A percentile compares a stretch with the other conserved stretches of the same genome.
Conservation (phyloP, 2,888 invertebrate genomes). For the Drosophila macrospina region DNA sequence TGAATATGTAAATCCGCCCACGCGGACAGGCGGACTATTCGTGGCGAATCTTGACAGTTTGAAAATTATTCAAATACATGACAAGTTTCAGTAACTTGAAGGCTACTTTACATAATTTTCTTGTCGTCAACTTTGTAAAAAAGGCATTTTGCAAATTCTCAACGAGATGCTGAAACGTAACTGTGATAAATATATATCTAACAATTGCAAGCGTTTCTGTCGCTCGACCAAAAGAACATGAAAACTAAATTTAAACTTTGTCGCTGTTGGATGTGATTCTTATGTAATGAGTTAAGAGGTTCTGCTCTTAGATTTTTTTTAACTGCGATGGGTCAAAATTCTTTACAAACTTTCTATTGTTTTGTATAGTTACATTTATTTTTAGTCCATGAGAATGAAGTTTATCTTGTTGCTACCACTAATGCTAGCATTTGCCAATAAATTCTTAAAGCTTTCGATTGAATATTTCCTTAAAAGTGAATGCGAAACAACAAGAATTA, state of each 20-base stretch:
- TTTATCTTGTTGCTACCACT: neutral
- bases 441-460: constrained; percentile 4
- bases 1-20: constrained; percentile 39
- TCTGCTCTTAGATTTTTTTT: neutral
- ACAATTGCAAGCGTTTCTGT: constrained; percentile 12
- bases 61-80: constrained; percentile 67
- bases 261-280: neutral
- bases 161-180: constrained; percentile 8
- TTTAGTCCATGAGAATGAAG: neutral
- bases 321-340: constrained; percentile 13
- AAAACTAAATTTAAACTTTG: constrained; percentile 43
- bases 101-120: constrained; percentile 69
- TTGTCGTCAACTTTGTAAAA: constrained; percentile 51
- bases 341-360: constrained; percentile 16
- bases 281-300: constrained; percentile 2
- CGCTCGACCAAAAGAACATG: constrained; percentile 17
- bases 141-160: constrained; percentile 35
- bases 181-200: constrained; percentile 23
- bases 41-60: constrained; percentile 41
- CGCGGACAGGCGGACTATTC: constrained; percentile 5
- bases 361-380: neutral
- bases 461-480: constrained; percentile 7
- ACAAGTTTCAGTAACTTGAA: constrained; percentile 65
- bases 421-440: constrained; percentile 11
- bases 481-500: constrained; percentile 18